Evolutionary conservation across 2,797 vertebrate species (phyloP).

Genomic region (Gallinago nigripennis): DNA sequence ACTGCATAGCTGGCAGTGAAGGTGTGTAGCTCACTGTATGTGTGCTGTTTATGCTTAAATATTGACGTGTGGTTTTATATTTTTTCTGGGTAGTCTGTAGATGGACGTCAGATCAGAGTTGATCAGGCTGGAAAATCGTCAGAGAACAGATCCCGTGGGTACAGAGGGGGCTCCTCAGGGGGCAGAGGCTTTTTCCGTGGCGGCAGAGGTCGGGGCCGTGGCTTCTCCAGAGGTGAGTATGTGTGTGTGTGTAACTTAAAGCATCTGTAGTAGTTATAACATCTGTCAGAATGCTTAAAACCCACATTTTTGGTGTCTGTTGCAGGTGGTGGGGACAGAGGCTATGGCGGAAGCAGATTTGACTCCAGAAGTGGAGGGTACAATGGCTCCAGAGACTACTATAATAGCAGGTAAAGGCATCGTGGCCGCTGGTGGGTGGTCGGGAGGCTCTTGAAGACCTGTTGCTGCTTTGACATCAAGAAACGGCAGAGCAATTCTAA

Average conservation of each 20-base stretch:
- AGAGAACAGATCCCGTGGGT: slow-evolving; percentile 82
- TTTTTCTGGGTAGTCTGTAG: slow-evolving; percentile 81
- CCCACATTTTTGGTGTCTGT: rapidly evolving
- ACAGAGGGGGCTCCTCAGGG: slow-evolving; percentile 81
- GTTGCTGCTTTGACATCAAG: rapidly evolving
- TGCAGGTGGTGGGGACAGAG: slow-evolving; percentile 76
- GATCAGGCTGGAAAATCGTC: slow-evolving; percentile 94
- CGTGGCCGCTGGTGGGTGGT: rapidly evolving
- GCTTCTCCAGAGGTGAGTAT: slow-evolving; percentile 78
- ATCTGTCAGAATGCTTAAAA: rapidly evolving
- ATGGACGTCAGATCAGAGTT: slow-evolving; percentile 91
- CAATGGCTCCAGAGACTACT: slow-evolving; percentile 81
- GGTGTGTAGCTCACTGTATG: rapidly evolving
- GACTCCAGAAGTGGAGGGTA: slow-evolving; percentile 80
- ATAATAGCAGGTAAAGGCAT: slow-evolving; percentile 74
- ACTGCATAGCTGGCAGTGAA: rapidly evolving
- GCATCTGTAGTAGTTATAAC: rapidly evolving
- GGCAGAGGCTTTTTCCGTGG: slow-evolving; percentile 86
- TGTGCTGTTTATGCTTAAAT: rapidly evolving
- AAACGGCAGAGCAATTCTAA: neutral
- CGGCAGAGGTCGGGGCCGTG: slow-evolving; percentile 80
- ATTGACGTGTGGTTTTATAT: rapidly evolving
- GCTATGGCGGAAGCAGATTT: slow-evolving; percentile 79
- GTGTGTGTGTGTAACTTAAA: rapidly evolving
- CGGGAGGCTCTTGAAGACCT: rapidly evolving